phyloP scores from a whole-genome alignment of 2,888 invertebrate genomes.

The Coelopa pilipes region DNA sequence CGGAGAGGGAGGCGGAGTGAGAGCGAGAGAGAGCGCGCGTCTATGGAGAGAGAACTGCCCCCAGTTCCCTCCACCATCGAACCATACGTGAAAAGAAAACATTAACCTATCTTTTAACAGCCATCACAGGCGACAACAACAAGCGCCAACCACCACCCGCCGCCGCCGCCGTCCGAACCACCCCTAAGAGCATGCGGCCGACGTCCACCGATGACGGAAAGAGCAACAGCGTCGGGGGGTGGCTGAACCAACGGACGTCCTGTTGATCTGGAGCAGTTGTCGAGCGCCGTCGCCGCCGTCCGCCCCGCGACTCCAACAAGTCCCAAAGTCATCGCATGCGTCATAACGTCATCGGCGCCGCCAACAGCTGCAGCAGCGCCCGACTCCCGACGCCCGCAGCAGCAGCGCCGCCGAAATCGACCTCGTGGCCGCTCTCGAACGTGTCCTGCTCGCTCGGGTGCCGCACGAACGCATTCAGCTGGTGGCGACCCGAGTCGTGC shows the following conservation, averaged over 20 bases:
- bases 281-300: neutral
- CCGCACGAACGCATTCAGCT: conserved; percentile 30
- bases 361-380: conserved; percentile 18
- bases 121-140: neutral
- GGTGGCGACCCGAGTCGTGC: conserved; percentile 22
- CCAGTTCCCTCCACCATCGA: neutral
- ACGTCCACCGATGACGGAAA: neutral
- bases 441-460: neutral
- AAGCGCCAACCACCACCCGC: neutral
- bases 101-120: neutral
- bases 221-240: conserved; percentile 28
- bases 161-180: neutral
- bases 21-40: neutral
- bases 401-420: conserved; percentile 30
- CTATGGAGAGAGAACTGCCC: no score
- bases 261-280: conserved; percentile 18
- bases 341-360: conserved; percentile 36
- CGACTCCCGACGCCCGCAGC: neutral
- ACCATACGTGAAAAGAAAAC: no score
- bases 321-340: conserved; percentile 39
- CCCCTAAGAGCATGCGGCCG: neutral
- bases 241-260: conserved; percentile 11
- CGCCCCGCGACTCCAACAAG: conserved; percentile 13
- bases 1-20: no score
- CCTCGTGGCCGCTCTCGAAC: conserved; percentile 16